Base-by-base conservation (phyloP, 2,888 invertebrate species). In the Agrotis exclamationis region DNA sequence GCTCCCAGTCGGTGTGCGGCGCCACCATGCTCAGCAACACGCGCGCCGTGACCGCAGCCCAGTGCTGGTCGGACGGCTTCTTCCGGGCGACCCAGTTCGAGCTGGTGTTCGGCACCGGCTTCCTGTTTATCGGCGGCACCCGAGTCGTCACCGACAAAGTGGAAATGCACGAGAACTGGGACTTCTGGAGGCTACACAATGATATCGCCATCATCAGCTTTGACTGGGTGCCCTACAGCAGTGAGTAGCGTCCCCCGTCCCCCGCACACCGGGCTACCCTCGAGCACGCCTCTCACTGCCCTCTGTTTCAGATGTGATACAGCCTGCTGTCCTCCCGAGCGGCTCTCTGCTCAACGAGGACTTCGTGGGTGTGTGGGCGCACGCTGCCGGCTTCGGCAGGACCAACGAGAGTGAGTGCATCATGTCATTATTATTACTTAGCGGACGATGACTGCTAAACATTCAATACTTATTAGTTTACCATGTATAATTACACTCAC, bases 341-440 rank as follows among this genome's bases (percentile, higher is more conserved):
- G 90, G 90, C 24, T 50, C 82, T 0, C 70, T 80, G 60, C 75
- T 85, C 16, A 84, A 82, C 74, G 85, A 74, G 65, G 84, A 86
- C 70, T 92, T 89, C 75, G 89, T 60, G 3, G 91, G 90, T 16
- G 72, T 71, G 4, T 82, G 82, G 68, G 92, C 89, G 4, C 80
- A 85, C 7, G 92, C 93, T 9, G 90, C 91, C 3, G 93, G 93
- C 33, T 93, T 89, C 82, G 94, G 93, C 28, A 86, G 86, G 51
- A 90, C 89, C n/a, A 87, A 88, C 18, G 92, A 93, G 76, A 58
- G 91, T 92, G 58, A 73, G 69, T 76, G 11, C 39, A 39, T 57
- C 3, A 3, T 28, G 1, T 1, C 13, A 24, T 4, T 7, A 16
- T 28, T 18, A 28, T 22, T 47, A 3, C 4, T 20, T 47, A 7